Conservation (phyloP, 2,797 vertebrate species). For the Pempheris klunzingeri region DNA sequence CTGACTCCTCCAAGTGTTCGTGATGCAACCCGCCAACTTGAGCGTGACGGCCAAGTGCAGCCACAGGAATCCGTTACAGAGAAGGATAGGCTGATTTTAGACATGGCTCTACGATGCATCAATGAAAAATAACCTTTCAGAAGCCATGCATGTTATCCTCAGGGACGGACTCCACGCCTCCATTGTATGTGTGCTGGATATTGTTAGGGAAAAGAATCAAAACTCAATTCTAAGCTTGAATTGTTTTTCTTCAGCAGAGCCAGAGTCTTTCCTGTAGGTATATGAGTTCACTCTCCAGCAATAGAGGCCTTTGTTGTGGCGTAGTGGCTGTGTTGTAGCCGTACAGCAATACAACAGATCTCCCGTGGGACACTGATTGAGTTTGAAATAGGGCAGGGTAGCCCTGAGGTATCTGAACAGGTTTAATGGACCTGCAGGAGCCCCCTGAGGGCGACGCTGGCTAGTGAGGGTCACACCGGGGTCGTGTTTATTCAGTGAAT, state of each 20-base stretch:
- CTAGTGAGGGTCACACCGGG: conserved; percentile 70
- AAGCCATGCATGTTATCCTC: conserved; percentile 55
- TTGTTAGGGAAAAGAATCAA: conserved; percentile 72
- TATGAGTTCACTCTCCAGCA: conserved; percentile 52
- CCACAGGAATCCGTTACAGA: conserved; percentile 72
- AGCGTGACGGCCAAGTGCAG: conserved; percentile 72
- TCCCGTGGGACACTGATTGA: conserved; percentile 80
- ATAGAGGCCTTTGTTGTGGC: conserved; percentile 57
- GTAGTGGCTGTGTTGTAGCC: conserved; percentile 33
- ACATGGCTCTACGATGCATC: conserved; percentile 39
- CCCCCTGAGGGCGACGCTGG: conserved; percentile 55
- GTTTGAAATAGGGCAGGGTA: conserved; percentile 83
- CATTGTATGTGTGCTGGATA: conserved; percentile 70
- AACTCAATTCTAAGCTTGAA: conserved; percentile 77
- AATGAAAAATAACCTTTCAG: conserved; percentile 70
- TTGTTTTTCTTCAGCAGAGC: conserved; percentile 68
- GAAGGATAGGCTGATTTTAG: conserved; percentile 66
- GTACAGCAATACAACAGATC: conserved; percentile 48
- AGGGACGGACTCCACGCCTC: conserved; percentile 48
- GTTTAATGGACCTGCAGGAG: conserved; percentile 79
- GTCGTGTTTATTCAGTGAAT: conserved; percentile 82
- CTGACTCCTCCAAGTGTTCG: conserved; percentile 53
- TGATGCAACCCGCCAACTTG: conserved; percentile 63
- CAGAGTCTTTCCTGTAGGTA: conserved; percentile 64
- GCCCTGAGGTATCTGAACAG: conserved; percentile 73